These are phyloP conservation scores for Lutraria lutraria DNA, from an alignment of 2,888 invertebrate species.

Conservation along the genomic window DNA sequence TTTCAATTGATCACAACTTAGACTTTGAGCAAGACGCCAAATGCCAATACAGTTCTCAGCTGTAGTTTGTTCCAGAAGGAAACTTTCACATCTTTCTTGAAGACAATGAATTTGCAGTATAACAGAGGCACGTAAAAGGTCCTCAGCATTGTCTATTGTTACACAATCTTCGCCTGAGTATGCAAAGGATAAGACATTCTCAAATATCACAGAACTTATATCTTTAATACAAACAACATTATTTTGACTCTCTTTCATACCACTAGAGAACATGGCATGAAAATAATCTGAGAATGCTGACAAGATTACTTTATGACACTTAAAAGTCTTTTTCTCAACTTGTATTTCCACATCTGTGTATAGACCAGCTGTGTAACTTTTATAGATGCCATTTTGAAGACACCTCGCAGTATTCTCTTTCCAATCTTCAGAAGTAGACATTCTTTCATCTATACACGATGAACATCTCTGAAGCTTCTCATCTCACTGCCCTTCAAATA, in stretches of 20 bases:
- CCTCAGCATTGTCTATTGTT: slow-evolving; percentile 71
- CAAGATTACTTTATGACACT: slow-evolving; percentile 73
- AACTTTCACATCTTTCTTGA: slow-evolving; percentile 70
- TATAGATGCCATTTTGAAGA: slow-evolving; percentile 66
- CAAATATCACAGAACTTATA: slow-evolving; percentile 66
- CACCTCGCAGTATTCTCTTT: slow-evolving; percentile 63
- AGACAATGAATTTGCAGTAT: slow-evolving; percentile 71
- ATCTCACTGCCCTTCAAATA: neutral
- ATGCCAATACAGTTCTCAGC: slow-evolving; percentile 73
- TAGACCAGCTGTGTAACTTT: slow-evolving; percentile 68
- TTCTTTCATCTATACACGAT: neutral
- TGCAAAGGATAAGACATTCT: slow-evolving; percentile 69
- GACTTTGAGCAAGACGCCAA: slow-evolving; percentile 70
- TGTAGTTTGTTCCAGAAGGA: slow-evolving; percentile 70
- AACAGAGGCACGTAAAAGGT: slow-evolving; percentile 70
- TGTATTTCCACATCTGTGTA: slow-evolving; percentile 72
- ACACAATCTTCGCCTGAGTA: slow-evolving; percentile 72
- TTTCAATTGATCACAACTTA: slow-evolving; percentile 66
- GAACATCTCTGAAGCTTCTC: neutral
- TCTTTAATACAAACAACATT: slow-evolving; percentile 72
- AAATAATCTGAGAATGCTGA: slow-evolving; percentile 75
- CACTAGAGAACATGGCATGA: slow-evolving; percentile 76
- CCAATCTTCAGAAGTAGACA: slow-evolving; percentile 53
- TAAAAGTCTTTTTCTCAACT: slow-evolving; percentile 73
- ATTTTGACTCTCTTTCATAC: slow-evolving; percentile 73